Conservation (phyloP, 1,140 invertebrate genomes). For the Drosophila eugracilis region DNA sequence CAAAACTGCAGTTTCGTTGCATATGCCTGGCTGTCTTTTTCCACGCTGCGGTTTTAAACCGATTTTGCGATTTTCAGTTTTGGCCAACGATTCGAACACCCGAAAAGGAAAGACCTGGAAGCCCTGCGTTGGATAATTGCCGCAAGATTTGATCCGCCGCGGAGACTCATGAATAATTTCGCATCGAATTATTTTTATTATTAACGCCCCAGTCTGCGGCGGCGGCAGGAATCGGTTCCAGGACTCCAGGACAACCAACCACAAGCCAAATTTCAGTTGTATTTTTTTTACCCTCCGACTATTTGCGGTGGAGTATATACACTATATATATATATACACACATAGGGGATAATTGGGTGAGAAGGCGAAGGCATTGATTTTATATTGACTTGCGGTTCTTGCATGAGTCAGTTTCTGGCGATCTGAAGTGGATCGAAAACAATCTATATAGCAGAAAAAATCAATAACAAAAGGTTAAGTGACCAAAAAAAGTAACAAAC, state of each 20-base stretch:
- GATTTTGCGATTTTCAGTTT: conserved; percentile 69
- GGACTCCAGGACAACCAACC: conserved; percentile 45
- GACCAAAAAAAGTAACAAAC: too few relatives aligned
- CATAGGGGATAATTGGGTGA: conserved; percentile 42
- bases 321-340: conserved; percentile 40
- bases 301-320: conserved; percentile 25
- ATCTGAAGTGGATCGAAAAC: conserved; percentile 31
- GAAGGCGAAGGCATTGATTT: conserved; percentile 29
- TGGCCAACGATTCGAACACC: conserved; percentile 51
- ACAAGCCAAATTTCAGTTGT: conserved; percentile 41
- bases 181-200: conserved; percentile 74
- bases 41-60: conserved; percentile 70
- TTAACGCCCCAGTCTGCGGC: conserved; percentile 51
- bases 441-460: conserved; percentile 49
- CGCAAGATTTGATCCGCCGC: conserved; percentile 67
- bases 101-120: background rate
- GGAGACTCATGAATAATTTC: conserved; percentile 73
- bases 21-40: conserved; percentile 64
- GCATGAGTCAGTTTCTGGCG: background rate
- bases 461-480: conserved; percentile 4
- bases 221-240: conserved; percentile 6
- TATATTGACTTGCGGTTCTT: conserved; percentile 62
- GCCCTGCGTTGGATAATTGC: conserved; percentile 60
- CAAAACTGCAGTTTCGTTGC: conserved; percentile 24
- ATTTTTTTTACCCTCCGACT: conserved; percentile 16